Evolutionary conservation across 1,140 invertebrate species (phyloP).

Genomic region (Aphelinus atriplicis): DNA sequence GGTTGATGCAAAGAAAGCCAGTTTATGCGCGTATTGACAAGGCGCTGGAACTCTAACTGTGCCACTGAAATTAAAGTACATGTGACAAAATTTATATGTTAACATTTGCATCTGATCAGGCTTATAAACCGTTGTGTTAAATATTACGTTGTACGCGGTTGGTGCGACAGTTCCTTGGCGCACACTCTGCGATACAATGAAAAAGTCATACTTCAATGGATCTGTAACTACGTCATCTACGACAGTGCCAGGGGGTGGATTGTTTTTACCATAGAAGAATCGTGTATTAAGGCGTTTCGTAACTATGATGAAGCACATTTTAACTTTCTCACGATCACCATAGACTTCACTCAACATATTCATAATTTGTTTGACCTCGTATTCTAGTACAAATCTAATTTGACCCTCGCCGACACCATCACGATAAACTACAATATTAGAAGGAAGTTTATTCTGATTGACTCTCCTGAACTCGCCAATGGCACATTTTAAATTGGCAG

Average conservation of each 20-base stretch:
- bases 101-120: conserved; percentile 77
- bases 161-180: conserved; percentile 74
- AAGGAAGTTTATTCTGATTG: conserved; percentile 60
- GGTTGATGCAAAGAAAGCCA: conserved; percentile 80
- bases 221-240: conserved; percentile 85
- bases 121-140: conserved; percentile 71
- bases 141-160: conserved; percentile 81
- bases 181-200: conserved; percentile 78
- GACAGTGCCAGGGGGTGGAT: conserved; percentile 86
- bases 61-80: conserved; percentile 59
- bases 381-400: conserved; percentile 71
- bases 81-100: conserved; percentile 80
- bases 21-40: conserved; percentile 86
- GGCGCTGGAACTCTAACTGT: conserved; percentile 84
- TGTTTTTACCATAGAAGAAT: conserved; percentile 69
- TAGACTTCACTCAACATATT: conserved; percentile 67
- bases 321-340: conserved; percentile 57
- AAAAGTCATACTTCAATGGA: conserved; percentile 85
- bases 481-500: conserved; percentile 69
- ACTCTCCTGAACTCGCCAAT: conserved; percentile 60
- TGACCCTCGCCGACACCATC: conserved; percentile 90
- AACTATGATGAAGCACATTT: conserved; percentile 78
- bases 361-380: conserved; percentile 71
- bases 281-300: conserved; percentile 78
- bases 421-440: conserved; percentile 76